Percentiles rank a stretch among this genome's conserved stretches.
Conservation (phyloP, 1,140 invertebrate species). For the Diprion similis region DNA sequence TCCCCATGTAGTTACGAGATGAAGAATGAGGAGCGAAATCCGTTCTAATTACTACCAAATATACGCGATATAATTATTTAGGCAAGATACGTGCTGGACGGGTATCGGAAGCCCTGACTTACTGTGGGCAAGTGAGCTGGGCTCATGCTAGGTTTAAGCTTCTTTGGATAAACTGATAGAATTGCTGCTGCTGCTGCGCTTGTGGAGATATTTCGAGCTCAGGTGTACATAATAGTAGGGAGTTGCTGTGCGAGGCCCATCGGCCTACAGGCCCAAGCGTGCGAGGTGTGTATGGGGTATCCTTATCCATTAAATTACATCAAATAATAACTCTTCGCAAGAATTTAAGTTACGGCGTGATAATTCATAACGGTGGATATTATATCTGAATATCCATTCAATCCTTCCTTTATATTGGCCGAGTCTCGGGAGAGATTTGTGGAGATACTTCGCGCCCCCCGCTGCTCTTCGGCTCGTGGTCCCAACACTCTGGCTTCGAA, state of each 20-base stretch:
- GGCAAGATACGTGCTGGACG: not conserved
- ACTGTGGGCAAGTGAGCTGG: no score
- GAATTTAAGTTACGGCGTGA: constrained; percentile 43
- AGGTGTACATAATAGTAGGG: not conserved
- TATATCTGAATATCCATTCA: constrained; percentile 43
- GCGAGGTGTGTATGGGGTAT: not conserved
- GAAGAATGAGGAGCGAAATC: no score
- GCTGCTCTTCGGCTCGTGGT: constrained; percentile 36
- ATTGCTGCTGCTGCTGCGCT: not conserved
- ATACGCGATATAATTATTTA: not conserved
- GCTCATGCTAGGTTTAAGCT: no score
- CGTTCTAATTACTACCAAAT: no score
- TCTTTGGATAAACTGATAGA: no score
- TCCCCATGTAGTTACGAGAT: no score
- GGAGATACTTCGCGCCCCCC: constrained; percentile 39
- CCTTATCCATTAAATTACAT: constrained; percentile 31
- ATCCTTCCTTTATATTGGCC: constrained; percentile 49
- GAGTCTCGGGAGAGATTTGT: constrained; percentile 42
- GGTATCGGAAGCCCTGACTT: no score
- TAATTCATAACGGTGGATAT: constrained; percentile 49
- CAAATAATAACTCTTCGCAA: constrained; percentile 39
- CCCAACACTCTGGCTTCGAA: constrained; percentile 28
- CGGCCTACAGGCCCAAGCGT: not conserved
- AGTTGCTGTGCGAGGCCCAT: not conserved
- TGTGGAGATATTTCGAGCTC: not conserved